Conservation (phyloP, 2,113 vertebrate species). For the Lampris megalopsis region DNA sequence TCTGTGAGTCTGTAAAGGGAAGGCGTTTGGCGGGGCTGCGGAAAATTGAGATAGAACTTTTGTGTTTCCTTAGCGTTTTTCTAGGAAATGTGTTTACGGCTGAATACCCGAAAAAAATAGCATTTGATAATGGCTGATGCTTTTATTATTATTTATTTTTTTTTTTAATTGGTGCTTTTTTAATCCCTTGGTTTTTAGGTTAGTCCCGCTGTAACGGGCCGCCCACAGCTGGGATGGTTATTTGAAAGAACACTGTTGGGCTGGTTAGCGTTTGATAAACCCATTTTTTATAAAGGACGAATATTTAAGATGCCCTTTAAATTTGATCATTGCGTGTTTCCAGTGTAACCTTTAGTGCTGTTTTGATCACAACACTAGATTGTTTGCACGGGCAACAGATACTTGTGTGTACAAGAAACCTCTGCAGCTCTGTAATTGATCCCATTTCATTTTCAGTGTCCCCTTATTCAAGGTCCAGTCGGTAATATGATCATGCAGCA, state of each 20-base stretch:
- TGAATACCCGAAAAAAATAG: not conserved
- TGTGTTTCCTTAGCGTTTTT: constrained; percentile 11
- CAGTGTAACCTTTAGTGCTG: constrained; percentile 3
- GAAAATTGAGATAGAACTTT: not conserved
- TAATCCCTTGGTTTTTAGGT: not conserved
- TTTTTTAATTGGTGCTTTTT: not conserved
- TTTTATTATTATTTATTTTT: no score
- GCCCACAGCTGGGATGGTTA: not conserved
- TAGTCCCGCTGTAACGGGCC: not conserved
- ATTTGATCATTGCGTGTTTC: constrained; percentile 20
- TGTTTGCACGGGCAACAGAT: constrained; percentile 25
- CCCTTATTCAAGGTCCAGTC: not conserved
- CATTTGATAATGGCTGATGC: not conserved
- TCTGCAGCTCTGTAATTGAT: not conserved
- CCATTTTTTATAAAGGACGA: constrained; percentile 2
- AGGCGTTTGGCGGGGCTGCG: not conserved
- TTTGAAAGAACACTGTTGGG: constrained; percentile 16
- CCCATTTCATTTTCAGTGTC: not conserved
- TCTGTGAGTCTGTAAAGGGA: constrained; percentile 8
- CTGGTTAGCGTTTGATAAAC: not conserved
- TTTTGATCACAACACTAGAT: constrained; percentile 27
- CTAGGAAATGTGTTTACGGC: not conserved
- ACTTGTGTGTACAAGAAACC: not conserved
- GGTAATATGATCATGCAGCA: not conserved
- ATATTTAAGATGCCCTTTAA: not conserved